Base-by-base conservation (phyloP, 2,888 invertebrate genomes). In the Athalia circularis region DNA sequence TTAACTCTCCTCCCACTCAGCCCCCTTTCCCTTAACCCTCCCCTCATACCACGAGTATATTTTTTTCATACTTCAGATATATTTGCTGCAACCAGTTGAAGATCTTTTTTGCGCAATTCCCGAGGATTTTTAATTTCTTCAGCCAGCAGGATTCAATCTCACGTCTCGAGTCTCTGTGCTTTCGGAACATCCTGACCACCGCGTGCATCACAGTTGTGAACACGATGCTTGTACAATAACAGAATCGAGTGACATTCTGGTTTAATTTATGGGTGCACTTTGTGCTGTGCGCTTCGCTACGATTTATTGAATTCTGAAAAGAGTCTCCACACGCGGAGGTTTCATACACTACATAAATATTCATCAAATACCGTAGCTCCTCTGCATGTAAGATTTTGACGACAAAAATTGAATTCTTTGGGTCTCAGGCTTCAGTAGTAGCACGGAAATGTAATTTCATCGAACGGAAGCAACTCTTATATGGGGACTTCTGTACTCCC, bases 331-430 rank as follows among this genome's bases (percentile, higher is more conserved):
- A 47, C 72, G 59, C 47, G 45, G 59, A 15, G n/a, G 45, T 52
- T 11, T n/a, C 72, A 29, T 72, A 47, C 59, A 11, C 11, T 57
- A 57, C 45, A 72, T 72, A 57, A 59, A 72, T 72, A 72, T 72
- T 72, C 72, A 59, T 72, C 72, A 72, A 59, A 72, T 72, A 59
- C 72, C 72, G 29, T 59, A 47, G 72, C 72, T 72, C 54, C n/a
- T 48, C 9, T 8, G 59, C 13, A 7, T 9, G 13, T 45, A 13
- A 59, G 45, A 59, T 59, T 72, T 72, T 7, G 43, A 4, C 11
- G 15, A 13, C 13, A 59, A 54, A 59, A 72, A 59, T 72, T 59
- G 15, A 47, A 45, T 72, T 72, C 45, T 57, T 59, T 47, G 57
- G 57, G 59, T 59, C 15, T 54, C 54, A 29, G 29, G n/a, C 47